These are phyloP conservation scores for Eriocheir sinensis DNA, from an alignment of 1,140 invertebrate genomes.

Conservation along the genomic window DNA sequence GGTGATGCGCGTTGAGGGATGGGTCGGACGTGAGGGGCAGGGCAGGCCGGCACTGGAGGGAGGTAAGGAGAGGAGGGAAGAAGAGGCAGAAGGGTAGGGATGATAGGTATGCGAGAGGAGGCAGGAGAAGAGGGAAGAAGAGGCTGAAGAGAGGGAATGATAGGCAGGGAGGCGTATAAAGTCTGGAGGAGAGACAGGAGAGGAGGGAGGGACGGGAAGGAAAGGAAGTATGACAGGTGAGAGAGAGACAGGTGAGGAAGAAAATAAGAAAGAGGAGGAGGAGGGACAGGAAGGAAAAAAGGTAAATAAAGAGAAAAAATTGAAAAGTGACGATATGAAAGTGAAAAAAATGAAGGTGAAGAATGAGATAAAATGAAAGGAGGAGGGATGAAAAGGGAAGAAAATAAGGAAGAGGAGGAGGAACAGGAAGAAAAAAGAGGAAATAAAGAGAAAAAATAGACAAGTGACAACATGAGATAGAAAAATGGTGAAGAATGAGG, in stretches of 20 bases:
- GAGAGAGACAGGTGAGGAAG: not conserved
- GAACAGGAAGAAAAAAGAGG: not conserved
- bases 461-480: not conserved
- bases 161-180: not conserved
- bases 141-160: not conserved
- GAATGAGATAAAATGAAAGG: not conserved
- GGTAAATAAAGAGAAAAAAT: not conserved
- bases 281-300: not conserved
- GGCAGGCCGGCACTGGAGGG: not conserved
- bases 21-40: not conserved
- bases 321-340: not conserved
- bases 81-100: not conserved
- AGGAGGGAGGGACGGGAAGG: not conserved
- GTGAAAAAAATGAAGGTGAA: not conserved
- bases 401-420: not conserved
- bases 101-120: not conserved
- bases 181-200: not conserved
- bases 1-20: not conserved
- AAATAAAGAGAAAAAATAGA: not conserved
- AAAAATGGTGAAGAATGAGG: not conserved
- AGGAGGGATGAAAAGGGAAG: not conserved
- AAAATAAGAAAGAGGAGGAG: not conserved
- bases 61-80: not conserved
- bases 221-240: not conserved
- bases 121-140: not conserved